Percentiles rank a stretch among this genome's conserved stretches.
These are phyloP conservation scores for Papilio helenus DNA, from an alignment of 1,140 invertebrate genomes.

Conservation along the genomic window DNA sequence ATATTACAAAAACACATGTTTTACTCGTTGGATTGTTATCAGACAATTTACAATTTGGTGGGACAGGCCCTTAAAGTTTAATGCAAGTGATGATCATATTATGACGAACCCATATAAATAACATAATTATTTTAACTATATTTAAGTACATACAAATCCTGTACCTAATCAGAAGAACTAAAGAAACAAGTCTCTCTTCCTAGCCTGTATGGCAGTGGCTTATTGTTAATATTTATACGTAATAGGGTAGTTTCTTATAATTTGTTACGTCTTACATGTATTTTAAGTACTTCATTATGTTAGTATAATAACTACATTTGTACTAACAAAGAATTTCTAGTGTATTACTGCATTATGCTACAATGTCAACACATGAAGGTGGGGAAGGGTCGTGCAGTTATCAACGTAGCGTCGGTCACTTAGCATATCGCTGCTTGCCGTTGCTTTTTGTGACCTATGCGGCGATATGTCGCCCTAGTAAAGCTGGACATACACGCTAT, in stretches of 20 bases:
- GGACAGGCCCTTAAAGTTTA: no score
- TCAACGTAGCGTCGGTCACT: conserved; percentile 67
- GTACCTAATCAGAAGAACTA: no score
- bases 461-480: conserved; percentile 55
- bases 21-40: no score
- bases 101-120: no score
- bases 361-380: conserved; percentile 47
- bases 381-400: conserved; percentile 59
- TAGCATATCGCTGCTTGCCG: conserved; percentile 70
- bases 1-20: no score
- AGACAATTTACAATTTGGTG: no score
- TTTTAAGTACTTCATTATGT: neutral
- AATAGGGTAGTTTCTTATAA: no score
- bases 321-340: conserved; percentile 52
- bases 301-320: conserved; percentile 2
- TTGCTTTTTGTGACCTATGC: conserved; percentile 72
- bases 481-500: conserved; percentile 50
- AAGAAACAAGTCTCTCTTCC: no score
- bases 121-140: no score
- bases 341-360: conserved; percentile 50
- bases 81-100: no score
- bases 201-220: no score
- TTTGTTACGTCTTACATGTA: neutral
- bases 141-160: no score
- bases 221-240: neutral